Conservation (phyloP, 1,140 invertebrate genomes). For the Choristoneura fumiferana region DNA sequence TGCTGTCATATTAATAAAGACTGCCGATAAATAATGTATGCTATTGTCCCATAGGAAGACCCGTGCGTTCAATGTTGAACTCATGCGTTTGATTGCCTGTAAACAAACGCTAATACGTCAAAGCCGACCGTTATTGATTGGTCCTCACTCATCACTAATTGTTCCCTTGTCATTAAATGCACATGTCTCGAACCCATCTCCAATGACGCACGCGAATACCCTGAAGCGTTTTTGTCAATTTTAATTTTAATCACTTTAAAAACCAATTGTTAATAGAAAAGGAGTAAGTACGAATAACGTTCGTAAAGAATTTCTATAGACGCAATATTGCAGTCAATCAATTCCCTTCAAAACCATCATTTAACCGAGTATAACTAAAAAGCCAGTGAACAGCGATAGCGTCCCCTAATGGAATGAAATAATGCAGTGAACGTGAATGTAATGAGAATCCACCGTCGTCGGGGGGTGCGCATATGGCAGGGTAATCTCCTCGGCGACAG, state of each 20-base stretch:
- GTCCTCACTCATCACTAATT: background rate
- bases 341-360: background rate
- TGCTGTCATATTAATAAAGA: slow-evolving; percentile 5
- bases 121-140: slow-evolving; percentile 7
- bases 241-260: too few relatives aligned
- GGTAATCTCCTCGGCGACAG: slow-evolving; percentile 38
- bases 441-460: slow-evolving; percentile 41
- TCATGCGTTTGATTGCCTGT: background rate
- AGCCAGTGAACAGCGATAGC: slow-evolving; percentile 6
- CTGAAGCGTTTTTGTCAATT: too few relatives aligned
- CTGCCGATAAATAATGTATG: slow-evolving; percentile 13
- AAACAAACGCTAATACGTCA: background rate
- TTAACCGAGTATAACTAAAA: slow-evolving; percentile 16
- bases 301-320: too few relatives aligned
- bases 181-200: background rate
- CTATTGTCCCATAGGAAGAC: slow-evolving; percentile 5
- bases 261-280: too few relatives aligned
- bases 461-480: slow-evolving; percentile 35
- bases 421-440: slow-evolving; percentile 52
- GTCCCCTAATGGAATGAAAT: slow-evolving; percentile 35
- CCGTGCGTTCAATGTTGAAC: slow-evolving; percentile 1
- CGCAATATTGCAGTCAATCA: background rate
- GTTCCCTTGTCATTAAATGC: background rate
- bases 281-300: too few relatives aligned
- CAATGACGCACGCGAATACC: too few relatives aligned